Evolutionary conservation across 1,140 invertebrate genomes (phyloP).

Genomic region (Dolichoris vasculosae): DNA sequence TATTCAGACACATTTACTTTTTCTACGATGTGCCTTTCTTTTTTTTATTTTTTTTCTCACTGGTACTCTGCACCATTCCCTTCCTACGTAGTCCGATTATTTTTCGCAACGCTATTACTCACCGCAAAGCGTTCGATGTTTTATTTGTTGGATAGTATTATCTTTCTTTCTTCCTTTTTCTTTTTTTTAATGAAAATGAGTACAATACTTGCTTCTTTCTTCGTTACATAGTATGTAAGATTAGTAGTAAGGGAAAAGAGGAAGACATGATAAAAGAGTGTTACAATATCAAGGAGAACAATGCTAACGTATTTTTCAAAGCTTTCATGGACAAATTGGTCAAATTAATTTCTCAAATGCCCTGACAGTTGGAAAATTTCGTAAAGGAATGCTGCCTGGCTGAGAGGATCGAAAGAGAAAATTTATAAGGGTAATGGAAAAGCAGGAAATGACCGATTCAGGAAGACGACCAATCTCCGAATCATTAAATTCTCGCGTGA

Average conservation of each 20-base stretch:
- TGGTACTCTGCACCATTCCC: neutral
- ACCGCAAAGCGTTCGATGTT: conserved; percentile 27
- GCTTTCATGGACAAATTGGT: conserved; percentile 55
- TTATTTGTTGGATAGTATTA: conserved; percentile 29
- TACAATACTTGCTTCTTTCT: neutral
- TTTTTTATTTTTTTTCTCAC: conserved; percentile 15
- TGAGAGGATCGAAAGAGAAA: neutral
- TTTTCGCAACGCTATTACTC: conserved; percentile 51
- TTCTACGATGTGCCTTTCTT: neutral
- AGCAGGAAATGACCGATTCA: conserved; percentile 49
- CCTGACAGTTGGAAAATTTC: conserved; percentile 45
- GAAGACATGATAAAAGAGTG: neutral
- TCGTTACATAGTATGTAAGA: neutral
- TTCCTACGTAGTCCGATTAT: conserved; percentile 1
- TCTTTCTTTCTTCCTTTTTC: neutral
- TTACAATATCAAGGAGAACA: conserved; percentile 41
- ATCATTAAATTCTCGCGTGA: conserved; percentile 46
- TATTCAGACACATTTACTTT: neutral
- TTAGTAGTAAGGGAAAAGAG: neutral
- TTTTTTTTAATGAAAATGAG: neutral
- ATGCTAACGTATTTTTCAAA: conserved; percentile 42
- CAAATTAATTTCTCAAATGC: conserved; percentile 54
- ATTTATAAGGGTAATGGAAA: conserved; percentile 49
- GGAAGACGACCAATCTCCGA: conserved; percentile 43
- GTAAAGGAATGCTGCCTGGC: conserved; percentile 1